These are phyloP conservation scores for Marasmarcha lunaedactyla DNA, from an alignment of 2,888 invertebrate genomes.

Conservation along the genomic window DNA sequence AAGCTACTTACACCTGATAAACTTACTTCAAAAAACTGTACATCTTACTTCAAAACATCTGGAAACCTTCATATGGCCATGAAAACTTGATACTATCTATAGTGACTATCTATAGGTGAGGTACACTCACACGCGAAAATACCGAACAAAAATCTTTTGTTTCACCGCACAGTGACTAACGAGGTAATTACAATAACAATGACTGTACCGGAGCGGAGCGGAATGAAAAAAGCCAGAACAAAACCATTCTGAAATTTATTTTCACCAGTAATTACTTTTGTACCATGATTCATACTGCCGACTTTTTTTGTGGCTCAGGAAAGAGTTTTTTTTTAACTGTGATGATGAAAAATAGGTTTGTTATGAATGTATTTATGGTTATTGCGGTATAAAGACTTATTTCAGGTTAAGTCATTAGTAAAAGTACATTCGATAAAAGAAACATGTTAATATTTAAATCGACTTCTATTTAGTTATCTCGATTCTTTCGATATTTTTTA, in stretches of 20 bases:
- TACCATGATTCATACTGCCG: constrained; percentile 1
- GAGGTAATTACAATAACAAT: constrained; percentile 53
- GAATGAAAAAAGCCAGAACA: constrained; percentile 31
- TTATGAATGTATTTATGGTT: constrained; percentile 1
- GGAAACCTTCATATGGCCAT: too few relatives aligned
- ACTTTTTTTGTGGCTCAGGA: not conserved
- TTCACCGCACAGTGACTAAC: constrained; percentile 25
- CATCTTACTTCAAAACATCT: too few relatives aligned
- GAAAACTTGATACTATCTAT: too few relatives aligned
- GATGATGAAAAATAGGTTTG: too few relatives aligned
- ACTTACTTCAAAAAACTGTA: too few relatives aligned
- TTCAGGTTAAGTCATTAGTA: constrained; percentile 10
- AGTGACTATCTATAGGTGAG: too few relatives aligned
- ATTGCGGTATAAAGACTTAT: not conserved
- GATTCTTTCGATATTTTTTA: too few relatives aligned
- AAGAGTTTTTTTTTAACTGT: too few relatives aligned
- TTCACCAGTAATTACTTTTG: constrained; percentile 30
- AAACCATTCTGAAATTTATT: constrained; percentile 37
- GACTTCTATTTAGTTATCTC: too few relatives aligned
- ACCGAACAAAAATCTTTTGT: constrained; percentile 11
- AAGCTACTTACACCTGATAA: too few relatives aligned
- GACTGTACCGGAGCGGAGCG: constrained; percentile 26
- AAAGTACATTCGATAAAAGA: too few relatives aligned
- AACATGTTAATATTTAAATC: too few relatives aligned
- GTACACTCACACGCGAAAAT: not conserved